phyloP scores from a whole-genome alignment of 2,888 invertebrate species.

The Saturnia pavonia region DNA sequence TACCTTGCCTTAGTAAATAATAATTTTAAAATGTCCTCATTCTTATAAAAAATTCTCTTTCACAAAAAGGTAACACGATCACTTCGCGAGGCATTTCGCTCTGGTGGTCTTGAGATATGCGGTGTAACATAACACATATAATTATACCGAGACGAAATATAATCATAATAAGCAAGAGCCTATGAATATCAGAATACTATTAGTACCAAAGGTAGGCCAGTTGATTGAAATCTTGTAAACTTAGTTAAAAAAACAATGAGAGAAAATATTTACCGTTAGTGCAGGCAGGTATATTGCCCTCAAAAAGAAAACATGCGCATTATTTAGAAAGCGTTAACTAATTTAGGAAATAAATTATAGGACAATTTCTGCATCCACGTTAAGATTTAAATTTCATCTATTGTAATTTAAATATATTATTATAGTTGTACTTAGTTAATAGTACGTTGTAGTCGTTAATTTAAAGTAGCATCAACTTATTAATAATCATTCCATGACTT shows the following conservation, averaged over 20 bases:
- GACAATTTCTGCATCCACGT: background rate
- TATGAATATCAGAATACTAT: constrained; percentile 11
- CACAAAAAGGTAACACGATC: background rate
- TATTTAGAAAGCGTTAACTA: background rate
- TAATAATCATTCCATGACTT: constrained; percentile 28
- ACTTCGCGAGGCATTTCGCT: constrained; percentile 12
- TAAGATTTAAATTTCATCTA: background rate
- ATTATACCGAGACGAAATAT: constrained; percentile 17
- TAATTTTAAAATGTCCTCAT: background rate
- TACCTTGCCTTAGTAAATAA: background rate
- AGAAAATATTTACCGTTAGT: constrained; percentile 1
- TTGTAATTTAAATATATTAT: background rate
- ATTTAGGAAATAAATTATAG: background rate
- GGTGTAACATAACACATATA: constrained; percentile 8
- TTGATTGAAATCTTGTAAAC: background rate
- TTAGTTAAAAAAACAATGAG: constrained; percentile 1
- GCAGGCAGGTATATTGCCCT: background rate
- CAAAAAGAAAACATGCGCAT: constrained; percentile 3
- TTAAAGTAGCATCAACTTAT: background rate
- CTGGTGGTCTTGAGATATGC: constrained; percentile 11
- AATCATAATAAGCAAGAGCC: constrained; percentile 5
- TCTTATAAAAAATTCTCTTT: background rate
- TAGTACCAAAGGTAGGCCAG: constrained; percentile 1
- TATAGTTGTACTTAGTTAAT: background rate
- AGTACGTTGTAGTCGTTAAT: background rate